Base-by-base conservation (phyloP, 2,113 vertebrate genomes). In the Protomyctophum bolini region DNA sequence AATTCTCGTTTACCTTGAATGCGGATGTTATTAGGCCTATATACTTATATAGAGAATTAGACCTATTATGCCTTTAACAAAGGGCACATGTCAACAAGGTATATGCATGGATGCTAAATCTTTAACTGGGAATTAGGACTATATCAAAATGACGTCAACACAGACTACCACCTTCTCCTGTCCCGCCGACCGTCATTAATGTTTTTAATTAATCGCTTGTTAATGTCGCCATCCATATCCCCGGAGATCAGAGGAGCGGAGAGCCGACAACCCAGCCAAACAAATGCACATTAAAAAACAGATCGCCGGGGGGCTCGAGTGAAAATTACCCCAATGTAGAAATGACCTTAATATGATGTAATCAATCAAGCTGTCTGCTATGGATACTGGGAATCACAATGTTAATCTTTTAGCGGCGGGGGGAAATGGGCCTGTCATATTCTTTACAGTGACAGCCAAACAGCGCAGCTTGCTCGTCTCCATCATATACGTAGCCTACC, bases 321-420 rank as follows among this genome's bases (percentile, higher is more conserved):
- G 89, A 91, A 92, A 90, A 89, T 90, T 82, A 93, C 89, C 87
- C 86, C 85, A 83, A 87, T 76, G 89, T 81, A 88, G 73, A 89
- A 91, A 90, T 86, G 89, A 93, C 92, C 91, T 75, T 83, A 91
- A 91, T 92, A 91, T 89, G 92, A 91, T 84, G 83, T 92, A 87
- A 89, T 93, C 91, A 90, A 94, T 92, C 93, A 94, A 79, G 83
- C 80, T 91, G 92, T 91, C 93, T 87, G 75, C 81, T 65, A 88
- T 90, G 89, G 89, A 92, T 85, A 89, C 82, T 68, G 82, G 70
- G 86, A 88, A 90, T 88, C 88, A 91, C 82, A 89, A 87, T 91
- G 88, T 91, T 91, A 89, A 91, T 92, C 90, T 91, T 83, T 88
- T 73, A 85, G 81, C 72, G 57, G 70, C 29, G 62, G 65, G 70